Conservation (phyloP, 2,888 invertebrate species). For the Leptothorax acervorum region DNA sequence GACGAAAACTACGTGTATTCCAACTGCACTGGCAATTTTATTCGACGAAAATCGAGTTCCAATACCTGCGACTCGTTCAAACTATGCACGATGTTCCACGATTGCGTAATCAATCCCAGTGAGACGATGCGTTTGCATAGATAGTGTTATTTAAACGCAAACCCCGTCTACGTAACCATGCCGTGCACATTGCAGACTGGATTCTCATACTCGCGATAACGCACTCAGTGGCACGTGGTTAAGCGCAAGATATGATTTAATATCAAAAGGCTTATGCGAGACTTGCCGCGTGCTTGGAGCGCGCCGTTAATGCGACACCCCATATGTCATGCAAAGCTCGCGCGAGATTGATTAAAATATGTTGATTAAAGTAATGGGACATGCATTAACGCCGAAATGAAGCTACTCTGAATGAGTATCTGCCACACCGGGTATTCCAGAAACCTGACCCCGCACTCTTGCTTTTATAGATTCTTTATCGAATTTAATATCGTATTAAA, state of each 20-base stretch:
- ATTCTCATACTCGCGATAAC: conserved; percentile 18
- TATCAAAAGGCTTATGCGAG: conserved; percentile 20
- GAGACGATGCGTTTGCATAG: conserved; percentile 10
- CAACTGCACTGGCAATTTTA: no score
- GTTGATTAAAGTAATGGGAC: conserved; percentile 15
- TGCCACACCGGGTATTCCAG: neutral
- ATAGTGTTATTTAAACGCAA: conserved; percentile 3
- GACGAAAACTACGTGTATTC: neutral
- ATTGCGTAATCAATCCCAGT: conserved; percentile 6
- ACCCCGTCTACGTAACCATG: neutral
- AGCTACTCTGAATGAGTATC: neutral
- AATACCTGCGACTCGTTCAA: neutral
- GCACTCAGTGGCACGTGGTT: neutral
- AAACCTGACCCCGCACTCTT: neutral
- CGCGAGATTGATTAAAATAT: conserved; percentile 18
- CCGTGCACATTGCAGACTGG: neutral
- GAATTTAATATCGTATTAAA: neutral
- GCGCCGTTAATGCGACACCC: neutral
- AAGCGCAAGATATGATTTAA: conserved; percentile 49
- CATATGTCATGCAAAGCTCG: neutral
- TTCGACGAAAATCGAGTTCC: neutral
- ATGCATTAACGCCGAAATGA: neutral
- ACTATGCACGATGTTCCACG: neutral
- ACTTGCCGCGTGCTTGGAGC: conserved; percentile 12
- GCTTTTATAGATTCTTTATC: neutral